Evolutionary conservation across 2,797 vertebrate species (phyloP).

Genomic region (Myotis pilosus): DNA sequence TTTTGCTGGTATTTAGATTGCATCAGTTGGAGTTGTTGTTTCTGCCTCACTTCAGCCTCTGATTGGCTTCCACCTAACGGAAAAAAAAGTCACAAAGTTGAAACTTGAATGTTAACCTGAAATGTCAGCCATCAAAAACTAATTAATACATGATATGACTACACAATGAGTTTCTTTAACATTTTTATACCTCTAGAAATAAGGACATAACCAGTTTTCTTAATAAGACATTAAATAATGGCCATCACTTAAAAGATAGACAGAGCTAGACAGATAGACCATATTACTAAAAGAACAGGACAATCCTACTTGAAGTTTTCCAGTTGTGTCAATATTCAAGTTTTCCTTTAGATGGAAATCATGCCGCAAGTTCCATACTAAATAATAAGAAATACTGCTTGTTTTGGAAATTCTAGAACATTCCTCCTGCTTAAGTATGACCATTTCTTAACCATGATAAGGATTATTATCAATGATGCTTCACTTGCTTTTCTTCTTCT

Average conservation of each 20-base stretch:
- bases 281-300: neutral
- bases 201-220: neutral
- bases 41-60: conserved; percentile 86
- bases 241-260: conserved; percentile 11
- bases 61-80: conserved; percentile 87
- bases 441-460: neutral
- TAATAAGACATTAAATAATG: conserved; percentile 34
- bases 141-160: neutral
- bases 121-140: conserved; percentile 71
- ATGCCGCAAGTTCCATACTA: neutral
- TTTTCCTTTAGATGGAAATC: conserved; percentile 36
- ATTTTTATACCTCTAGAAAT: neutral
- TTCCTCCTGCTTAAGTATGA: neutral
- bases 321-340: neutral
- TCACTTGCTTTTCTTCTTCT: neutral
- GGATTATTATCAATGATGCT: neutral
- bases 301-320: neutral
- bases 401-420: conserved; percentile 14
- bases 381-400: neutral
- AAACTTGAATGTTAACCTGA: conserved; percentile 60
- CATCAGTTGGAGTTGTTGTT: conserved; percentile 80
- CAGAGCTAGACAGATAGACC: neutral
- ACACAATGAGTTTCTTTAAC: conserved; percentile 5
- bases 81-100: neutral
- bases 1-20: conserved; percentile 88